Conservation (phyloP, 2,113 vertebrate genomes). For the Trachemys scripta region DNA sequence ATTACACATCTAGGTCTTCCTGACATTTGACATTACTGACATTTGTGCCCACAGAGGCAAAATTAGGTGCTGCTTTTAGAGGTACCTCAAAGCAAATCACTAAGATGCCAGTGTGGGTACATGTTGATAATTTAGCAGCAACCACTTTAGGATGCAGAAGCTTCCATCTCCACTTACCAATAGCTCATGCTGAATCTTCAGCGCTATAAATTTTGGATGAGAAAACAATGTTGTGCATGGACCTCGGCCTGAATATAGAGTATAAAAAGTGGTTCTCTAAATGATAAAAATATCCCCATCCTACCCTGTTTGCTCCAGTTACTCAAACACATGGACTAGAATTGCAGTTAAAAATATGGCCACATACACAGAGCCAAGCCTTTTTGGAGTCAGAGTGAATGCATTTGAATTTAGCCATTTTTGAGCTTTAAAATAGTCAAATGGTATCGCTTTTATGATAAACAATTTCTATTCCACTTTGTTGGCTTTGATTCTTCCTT, state of each 20-base stretch:
- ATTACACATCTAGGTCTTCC: neutral
- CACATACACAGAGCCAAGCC: neutral
- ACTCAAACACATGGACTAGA: neutral
- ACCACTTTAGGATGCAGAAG: neutral
- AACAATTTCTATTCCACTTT: neutral
- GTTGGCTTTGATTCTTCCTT: neutral
- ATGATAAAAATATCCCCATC: neutral
- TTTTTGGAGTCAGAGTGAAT: neutral
- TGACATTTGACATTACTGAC: neutral
- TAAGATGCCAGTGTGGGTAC: neutral
- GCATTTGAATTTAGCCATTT: accelerated
- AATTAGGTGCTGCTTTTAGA: neutral
- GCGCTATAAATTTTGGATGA: neutral
- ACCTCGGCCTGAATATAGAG: neutral
- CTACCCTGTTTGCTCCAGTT: neutral
- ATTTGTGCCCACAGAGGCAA: accelerated
- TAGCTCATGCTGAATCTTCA: neutral
- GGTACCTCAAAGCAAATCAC: neutral
- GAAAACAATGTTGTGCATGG: neutral
- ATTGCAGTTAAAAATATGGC: neutral
- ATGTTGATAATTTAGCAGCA: accelerated
- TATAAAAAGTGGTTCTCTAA: neutral
- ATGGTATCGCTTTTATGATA: accelerated
- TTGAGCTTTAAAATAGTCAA: neutral
- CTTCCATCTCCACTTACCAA: neutral